Percentiles rank a stretch among this genome's conserved stretches.
phyloP scores from a whole-genome alignment of 2,113 vertebrate species.

The Antechinus flavipes region DNA sequence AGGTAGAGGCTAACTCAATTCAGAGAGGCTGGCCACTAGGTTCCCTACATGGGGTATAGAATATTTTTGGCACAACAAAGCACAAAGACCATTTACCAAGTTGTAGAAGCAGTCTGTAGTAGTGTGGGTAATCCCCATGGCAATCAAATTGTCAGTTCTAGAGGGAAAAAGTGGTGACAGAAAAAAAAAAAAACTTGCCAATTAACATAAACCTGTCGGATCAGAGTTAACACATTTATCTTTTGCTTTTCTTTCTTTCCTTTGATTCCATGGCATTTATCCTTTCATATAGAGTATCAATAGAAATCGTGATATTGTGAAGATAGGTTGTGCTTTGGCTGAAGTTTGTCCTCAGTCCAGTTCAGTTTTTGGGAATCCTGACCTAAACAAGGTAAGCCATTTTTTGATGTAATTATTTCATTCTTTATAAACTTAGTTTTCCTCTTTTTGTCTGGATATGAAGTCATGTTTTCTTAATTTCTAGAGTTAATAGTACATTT shows the following conservation, averaged over 20 bases:
- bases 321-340: constrained; percentile 74
- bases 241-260: neutral
- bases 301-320: constrained; percentile 79
- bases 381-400: constrained; percentile 81
- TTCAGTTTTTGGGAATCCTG: constrained; percentile 81
- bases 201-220: constrained; percentile 4
- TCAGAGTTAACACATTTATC: constrained; percentile 32
- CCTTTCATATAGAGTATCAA: constrained; percentile 75
- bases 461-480: neutral
- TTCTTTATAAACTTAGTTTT: neutral
- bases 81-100: neutral
- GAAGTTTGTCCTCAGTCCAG: constrained; percentile 81
- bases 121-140: neutral
- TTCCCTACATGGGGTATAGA: neutral
- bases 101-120: neutral
- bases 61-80: neutral
- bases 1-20: neutral
- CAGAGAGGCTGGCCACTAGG: neutral
- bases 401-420: constrained; percentile 26
- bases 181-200: constrained; percentile 9
- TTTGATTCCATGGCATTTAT: neutral
- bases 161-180: neutral
- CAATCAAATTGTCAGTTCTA: neutral
- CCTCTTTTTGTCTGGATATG: neutral
- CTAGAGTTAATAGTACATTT: constrained; percentile 33